A percentile compares a stretch with the other conserved stretches of the same genome.
Evolutionary conservation across 1,140 invertebrate species (phyloP).

Genomic region (Aporrectodea caliginosa): DNA sequence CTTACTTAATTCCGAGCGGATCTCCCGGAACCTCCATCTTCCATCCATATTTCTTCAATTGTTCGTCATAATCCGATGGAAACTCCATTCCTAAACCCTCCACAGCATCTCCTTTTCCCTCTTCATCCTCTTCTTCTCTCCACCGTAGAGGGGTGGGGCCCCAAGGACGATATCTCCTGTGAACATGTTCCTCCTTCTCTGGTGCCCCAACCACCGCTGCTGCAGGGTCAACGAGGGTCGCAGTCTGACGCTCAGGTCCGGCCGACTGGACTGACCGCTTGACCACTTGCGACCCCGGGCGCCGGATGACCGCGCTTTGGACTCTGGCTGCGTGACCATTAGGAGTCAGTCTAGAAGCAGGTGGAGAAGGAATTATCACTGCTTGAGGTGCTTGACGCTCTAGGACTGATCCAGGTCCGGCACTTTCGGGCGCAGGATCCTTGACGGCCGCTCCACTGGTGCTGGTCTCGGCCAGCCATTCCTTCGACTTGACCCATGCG

Average conservation of each 20-base stretch:
- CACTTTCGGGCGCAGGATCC: background rate
- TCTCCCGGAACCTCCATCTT: conserved; percentile 25
- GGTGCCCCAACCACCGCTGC: too few species aligned
- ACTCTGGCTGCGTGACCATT: too few species aligned
- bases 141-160: background rate
- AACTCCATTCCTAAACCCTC: background rate
- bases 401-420: background rate
- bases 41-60: conserved; percentile 24
- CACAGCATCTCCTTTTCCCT: background rate
- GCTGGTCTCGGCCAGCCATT: background rate
- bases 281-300: background rate
- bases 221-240: background rate
- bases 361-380: too few species aligned
- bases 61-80: conserved; percentile 17
- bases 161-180: background rate
- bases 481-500: background rate
- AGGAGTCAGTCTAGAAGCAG: too few species aligned
- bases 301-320: background rate
- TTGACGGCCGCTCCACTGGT: background rate
- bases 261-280: background rate
- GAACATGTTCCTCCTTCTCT: background rate
- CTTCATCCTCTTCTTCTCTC: background rate
- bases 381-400: background rate
- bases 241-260: background rate
- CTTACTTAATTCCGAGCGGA: conserved; percentile 22